A percentile compares a stretch with the other conserved stretches of the same genome.
phyloP scores from a whole-genome alignment of 2,113 vertebrate genomes.

The Ginglymostoma cirratum region DNA sequence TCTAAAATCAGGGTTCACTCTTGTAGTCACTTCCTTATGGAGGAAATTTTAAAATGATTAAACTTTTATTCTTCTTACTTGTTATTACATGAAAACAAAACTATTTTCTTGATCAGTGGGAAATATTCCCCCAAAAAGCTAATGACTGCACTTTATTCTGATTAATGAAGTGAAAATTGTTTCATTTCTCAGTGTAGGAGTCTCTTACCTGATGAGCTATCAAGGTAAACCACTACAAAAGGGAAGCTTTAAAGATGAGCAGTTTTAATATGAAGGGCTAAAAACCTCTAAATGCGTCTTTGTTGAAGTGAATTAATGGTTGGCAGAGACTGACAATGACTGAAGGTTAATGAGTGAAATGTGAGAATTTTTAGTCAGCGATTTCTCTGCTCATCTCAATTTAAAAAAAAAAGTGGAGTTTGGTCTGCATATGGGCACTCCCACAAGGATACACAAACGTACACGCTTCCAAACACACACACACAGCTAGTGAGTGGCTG shows the following conservation, averaged over 20 bases:
- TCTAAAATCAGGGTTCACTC: neutral
- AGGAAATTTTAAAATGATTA: neutral
- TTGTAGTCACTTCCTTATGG: neutral
- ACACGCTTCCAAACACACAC: neutral
- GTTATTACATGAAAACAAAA: neutral
- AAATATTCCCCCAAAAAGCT: neutral
- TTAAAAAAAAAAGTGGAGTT: neutral
- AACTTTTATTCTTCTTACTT: neutral
- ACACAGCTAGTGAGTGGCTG: neutral
- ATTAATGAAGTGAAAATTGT: slow-evolving; percentile 6
- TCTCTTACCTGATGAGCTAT: neutral
- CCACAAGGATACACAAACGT: neutral
- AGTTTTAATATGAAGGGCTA: neutral
- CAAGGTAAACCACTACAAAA: neutral
- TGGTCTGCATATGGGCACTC: neutral
- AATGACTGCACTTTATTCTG: neutral
- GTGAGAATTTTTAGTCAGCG: neutral
- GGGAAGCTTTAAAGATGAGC: neutral
- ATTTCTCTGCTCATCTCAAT: neutral
- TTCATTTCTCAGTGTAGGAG: slow-evolving; percentile 14
- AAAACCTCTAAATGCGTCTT: neutral
- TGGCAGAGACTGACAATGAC: neutral
- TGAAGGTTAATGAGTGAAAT: neutral
- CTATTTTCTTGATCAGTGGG: neutral
- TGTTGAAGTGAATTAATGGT: neutral